Evolutionary conservation across 2,113 vertebrate genomes (phyloP).

Genomic region (Apteryx owenii): DNA sequence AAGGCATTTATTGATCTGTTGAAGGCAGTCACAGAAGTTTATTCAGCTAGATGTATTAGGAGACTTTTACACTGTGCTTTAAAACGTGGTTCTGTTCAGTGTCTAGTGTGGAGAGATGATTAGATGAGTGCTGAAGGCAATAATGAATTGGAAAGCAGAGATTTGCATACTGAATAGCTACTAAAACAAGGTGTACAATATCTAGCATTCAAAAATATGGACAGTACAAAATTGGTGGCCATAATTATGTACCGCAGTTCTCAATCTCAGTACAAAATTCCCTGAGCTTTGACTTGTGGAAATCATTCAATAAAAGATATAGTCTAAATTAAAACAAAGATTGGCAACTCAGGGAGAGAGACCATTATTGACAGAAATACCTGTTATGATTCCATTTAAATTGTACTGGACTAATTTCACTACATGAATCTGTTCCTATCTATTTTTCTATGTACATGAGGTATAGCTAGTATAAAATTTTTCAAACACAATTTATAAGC

Average conservation of each 20-base stretch:
- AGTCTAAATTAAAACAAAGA: background rate
- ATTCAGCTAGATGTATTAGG: background rate
- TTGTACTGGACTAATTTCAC: background rate
- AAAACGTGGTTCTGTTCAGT: constrained; percentile 13
- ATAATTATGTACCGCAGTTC: background rate
- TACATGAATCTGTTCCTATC: background rate
- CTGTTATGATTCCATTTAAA: background rate
- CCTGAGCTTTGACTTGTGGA: background rate
- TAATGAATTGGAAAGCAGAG: constrained; percentile 29
- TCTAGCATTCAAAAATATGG: background rate
- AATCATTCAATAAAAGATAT: background rate
- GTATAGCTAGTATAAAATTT: background rate
- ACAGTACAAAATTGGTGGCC: background rate
- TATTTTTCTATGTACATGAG: background rate
- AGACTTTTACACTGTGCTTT: constrained; percentile 24
- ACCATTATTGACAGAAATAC: background rate
- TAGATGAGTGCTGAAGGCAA: constrained; percentile 44
- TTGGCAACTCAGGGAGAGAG: background rate
- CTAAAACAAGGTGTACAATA: background rate
- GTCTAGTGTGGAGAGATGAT: constrained; percentile 7
- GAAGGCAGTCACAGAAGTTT: background rate
- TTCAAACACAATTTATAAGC: background rate
- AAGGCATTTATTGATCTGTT: constrained; percentile 12
- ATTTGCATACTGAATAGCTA: constrained; percentile 47
- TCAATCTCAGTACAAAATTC: background rate